phyloP scores from a whole-genome alignment of 2,113 vertebrate genomes.

The Eolophus roseicapilla region DNA sequence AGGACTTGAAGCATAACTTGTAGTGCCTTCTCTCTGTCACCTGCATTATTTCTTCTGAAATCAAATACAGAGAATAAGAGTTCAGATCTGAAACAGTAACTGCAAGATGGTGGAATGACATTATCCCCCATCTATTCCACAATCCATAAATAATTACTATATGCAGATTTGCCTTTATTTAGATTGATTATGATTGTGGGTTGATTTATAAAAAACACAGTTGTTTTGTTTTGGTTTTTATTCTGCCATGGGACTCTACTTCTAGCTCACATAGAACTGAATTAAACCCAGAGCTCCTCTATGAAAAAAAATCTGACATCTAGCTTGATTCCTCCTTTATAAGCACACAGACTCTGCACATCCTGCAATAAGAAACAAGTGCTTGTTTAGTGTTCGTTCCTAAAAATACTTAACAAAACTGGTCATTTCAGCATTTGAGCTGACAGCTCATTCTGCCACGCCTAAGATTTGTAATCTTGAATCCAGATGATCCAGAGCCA shows the following conservation, averaged over 20 bases:
- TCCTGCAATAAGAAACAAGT: not conserved
- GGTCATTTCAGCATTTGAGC: not conserved
- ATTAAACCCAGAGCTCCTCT: not conserved
- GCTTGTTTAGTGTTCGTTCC: not conserved
- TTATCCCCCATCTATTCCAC: not conserved
- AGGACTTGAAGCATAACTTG: slow-evolving; percentile 90
- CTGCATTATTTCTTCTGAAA: slow-evolving; percentile 85
- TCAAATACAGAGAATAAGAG: not conserved
- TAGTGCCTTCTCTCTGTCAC: slow-evolving; percentile 89
- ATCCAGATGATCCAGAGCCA: not conserved
- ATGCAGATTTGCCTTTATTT: not conserved
- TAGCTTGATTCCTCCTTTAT: not conserved
- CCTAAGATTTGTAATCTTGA: not conserved
- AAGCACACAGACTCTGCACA: not conserved
- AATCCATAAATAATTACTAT: not conserved
- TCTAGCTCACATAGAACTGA: not conserved
- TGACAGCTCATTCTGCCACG: not conserved
- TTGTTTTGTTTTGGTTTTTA: not conserved
- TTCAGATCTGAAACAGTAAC: not conserved
- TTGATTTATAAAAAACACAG: not conserved
- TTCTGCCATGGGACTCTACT: not conserved
- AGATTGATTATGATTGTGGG: not conserved
- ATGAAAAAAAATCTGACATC: not conserved
- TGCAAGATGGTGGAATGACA: not conserved
- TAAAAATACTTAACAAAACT: not conserved